Evolutionary conservation across 2,888 invertebrate species (phyloP), one percentile per base, ranked within the genome.

Genomic region (Silvanus unidentatus): DNA sequence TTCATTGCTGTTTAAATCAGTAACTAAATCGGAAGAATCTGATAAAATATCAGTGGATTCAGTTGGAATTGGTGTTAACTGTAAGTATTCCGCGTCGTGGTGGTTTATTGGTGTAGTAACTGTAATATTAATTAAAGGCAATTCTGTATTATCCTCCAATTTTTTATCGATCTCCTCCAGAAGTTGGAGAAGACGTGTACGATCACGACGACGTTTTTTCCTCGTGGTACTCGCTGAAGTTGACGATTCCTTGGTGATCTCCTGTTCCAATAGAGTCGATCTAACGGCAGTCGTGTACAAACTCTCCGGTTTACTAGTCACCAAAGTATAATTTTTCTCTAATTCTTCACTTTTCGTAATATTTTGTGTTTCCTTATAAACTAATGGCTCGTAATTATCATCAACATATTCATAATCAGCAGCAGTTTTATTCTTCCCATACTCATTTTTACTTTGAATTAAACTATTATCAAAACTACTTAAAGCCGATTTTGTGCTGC

Each of bases 361-460:
- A n/a, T n/a, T n/a, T n/a, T n/a, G n/a, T n/a, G 10, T 40, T 29
- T 29, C 30, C 16, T 40, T 46, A 45, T 59, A 61, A 35, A 50
- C 53, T 22, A 51, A 12, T 2, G 65, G 59, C 54, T 70, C 70
- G 42, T 65, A 69, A 53, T 69, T 69, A 57, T 69, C 69, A 51
- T 69, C 63, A 2, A 67, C 59, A 42, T 68, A 69, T 44, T 68
- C 67, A 39, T 61, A 46, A 11, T 54, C 45, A n/a, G n/a, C n/a
- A n/a, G n/a, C n/a, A n/a, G n/a, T n/a, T n/a, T n/a, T n/a, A n/a
- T n/a, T n/a, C n/a, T n/a, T n/a, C n/a, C n/a, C n/a, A n/a, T n/a
- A n/a, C n/a, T n/a, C n/a, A n/a, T 50, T 57, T 30, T 53, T 55
- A 12, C 45, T 51, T 36, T 45, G 44, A 44, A 59, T 57, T 12